These are phyloP conservation scores for Solen grandis DNA, from an alignment of 1,140 invertebrate genomes.

Conservation along the genomic window DNA sequence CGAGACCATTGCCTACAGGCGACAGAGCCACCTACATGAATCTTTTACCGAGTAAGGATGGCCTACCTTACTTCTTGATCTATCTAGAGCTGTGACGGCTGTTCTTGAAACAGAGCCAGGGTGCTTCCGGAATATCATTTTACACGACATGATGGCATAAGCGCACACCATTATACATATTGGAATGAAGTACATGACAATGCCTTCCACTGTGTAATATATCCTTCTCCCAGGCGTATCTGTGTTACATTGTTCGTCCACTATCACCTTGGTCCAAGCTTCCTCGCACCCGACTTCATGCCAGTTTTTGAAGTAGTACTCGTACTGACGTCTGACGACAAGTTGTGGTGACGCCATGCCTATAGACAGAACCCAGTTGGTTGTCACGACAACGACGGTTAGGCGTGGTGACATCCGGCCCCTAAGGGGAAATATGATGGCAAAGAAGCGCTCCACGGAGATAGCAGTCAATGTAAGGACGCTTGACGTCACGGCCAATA, in stretches of 20 bases:
- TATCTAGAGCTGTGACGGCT: conserved; percentile 63
- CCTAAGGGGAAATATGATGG: conserved; percentile 74
- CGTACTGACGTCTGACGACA: conserved; percentile 63
- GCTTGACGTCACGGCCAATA: conserved; percentile 81
- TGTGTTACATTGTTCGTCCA: conserved; percentile 55
- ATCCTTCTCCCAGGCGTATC: conserved; percentile 59
- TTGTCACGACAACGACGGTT: conserved; percentile 74
- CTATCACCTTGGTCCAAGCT: conserved; percentile 66
- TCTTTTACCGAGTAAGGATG: too few relatives aligned
- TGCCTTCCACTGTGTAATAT: conserved; percentile 80
- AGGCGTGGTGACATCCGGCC: conserved; percentile 60
- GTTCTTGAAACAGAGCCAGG: conserved; percentile 58
- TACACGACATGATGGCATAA: conserved; percentile 79
- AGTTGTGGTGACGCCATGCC: conserved; percentile 79
- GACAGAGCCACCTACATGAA: too few relatives aligned
- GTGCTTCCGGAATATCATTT: conserved; percentile 61
- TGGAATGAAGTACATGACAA: conserved; percentile 81
- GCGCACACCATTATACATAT: conserved; percentile 79
- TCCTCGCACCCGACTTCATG: conserved; percentile 75
- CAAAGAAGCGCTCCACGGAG: conserved; percentile 80
- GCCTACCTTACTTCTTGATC: conserved; percentile 73
- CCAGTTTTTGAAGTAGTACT: conserved; percentile 70
- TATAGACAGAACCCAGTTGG: conserved; percentile 80
- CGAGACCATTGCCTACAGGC: too few relatives aligned
- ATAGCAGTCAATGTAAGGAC: conserved; percentile 82